These are phyloP conservation scores for Megalops cyprinoides DNA, from an alignment of 2,797 vertebrate genomes.

Conservation along the genomic window DNA sequence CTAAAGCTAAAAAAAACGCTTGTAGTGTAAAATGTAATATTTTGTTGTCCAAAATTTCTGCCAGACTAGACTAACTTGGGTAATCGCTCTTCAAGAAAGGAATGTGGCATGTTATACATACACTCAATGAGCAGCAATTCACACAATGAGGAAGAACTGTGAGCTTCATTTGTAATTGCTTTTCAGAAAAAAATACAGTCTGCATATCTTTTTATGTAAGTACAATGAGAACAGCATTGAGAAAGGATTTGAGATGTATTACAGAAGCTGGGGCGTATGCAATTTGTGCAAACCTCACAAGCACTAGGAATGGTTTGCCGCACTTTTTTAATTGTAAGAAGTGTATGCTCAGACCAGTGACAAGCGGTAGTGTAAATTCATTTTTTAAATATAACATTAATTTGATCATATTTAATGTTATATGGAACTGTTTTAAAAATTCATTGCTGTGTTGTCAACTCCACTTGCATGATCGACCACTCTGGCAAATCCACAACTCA, in stretches of 20 bases:
- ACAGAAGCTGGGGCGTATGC: background rate
- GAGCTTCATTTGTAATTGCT: background rate
- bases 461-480: background rate
- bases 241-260: background rate
- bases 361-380: background rate
- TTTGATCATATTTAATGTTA: background rate
- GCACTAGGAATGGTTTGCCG: background rate
- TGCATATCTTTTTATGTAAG: background rate
- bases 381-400: background rate
- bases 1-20: background rate
- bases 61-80: background rate
- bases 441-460: background rate
- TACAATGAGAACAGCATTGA: background rate
- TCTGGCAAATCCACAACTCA: background rate
- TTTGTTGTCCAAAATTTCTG: background rate
- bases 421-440: too few species aligned
- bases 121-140: background rate
- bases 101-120: background rate
- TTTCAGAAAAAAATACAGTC: background rate
- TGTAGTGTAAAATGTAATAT: background rate
- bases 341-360: too few species aligned
- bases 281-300: background rate
- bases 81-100: background rate
- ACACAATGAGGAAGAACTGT: background rate
- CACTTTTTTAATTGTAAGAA: too few species aligned